Base-by-base conservation (phyloP, 2,797 vertebrate species). In the Simalia tracyae region DNA sequence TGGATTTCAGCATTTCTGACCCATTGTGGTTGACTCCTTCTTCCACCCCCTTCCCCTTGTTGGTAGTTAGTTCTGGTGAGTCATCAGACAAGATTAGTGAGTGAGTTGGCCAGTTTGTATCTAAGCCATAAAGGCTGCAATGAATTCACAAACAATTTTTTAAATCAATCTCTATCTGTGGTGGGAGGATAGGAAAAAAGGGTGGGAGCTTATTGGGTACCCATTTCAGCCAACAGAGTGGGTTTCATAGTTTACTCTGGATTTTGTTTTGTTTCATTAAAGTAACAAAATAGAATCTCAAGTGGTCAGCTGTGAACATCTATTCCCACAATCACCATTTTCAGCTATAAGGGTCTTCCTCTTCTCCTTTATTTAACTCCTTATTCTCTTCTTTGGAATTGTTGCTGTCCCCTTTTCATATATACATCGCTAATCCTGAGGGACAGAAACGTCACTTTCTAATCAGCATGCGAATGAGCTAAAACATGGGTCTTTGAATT, bases 61-160 rank as follows among this genome's bases (percentile, higher is more conserved):
- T 0, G 87, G 28, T 22, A 54, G 86, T 93, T 92, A 92, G 61
- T 57, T 88, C 36, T 81, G 64, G 24, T 86, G 91, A 89, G 57
- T 87, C 91, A 91, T 59, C 28, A 15, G 54, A 60, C 90, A 76
- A 63, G 42, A 64, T 63, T 66, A 54, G 2, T 57, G 92, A 91
- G 64, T 93, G 89, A 89, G 36, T 31, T 91, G 84, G 84, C 84
- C 90, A 84, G 89, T 93, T 76, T 42, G 54, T 36, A 66, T 87
- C 72, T 11, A 36, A 84, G 88, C 68, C 54, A 28, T 31, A 64
- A 90, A 68, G 61, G 26, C 56, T 50, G 14, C 60, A 60, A 60
- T 56, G 87, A 50, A 84, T 66, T 84, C 84, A 50, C 36, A 3
- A 0, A 0, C 19, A 0, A 63, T 42, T n/a, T 46, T 24, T 14